These are phyloP conservation scores for Popillia japonica DNA, from an alignment of 1,140 invertebrate genomes.

Conservation along the genomic window DNA sequence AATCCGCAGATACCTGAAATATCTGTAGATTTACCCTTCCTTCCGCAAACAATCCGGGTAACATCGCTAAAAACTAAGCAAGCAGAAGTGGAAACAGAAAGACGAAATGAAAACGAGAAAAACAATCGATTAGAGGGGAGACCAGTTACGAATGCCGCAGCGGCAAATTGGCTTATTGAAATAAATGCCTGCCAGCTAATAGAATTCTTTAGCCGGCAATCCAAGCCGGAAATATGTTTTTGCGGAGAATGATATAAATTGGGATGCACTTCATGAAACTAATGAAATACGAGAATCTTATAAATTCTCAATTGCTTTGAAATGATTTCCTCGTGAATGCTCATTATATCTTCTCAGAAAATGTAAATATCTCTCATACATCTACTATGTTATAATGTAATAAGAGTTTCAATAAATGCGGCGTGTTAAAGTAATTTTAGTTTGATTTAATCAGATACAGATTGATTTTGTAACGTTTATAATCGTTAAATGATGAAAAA, in stretches of 20 bases:
- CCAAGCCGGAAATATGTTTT: background rate
- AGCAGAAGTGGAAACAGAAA: background rate
- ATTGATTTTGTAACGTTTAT: no score
- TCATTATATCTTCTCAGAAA: background rate
- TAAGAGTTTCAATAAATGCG: no score
- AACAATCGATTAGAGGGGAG: background rate
- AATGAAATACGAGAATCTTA: background rate
- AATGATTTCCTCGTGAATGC: background rate
- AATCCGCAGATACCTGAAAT: background rate
- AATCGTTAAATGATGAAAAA: no score
- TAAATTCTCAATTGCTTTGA: background rate
- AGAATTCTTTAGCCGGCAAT: constrained; percentile 13
- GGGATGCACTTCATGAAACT: constrained; percentile 1
- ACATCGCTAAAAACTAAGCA: background rate
- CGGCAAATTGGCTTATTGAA: constrained; percentile 7
- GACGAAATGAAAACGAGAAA: background rate
- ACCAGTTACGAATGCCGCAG: background rate
- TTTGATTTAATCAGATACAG: no score
- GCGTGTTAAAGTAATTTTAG: no score
- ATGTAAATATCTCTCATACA: no score
- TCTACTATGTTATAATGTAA: no score
- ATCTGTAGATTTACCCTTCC: background rate
- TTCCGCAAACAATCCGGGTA: background rate
- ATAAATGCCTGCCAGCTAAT: constrained; percentile 4
- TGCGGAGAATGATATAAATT: background rate